Evolutionary conservation across 2,113 vertebrate species (phyloP).

Genomic region (Polypterus bichir): DNA sequence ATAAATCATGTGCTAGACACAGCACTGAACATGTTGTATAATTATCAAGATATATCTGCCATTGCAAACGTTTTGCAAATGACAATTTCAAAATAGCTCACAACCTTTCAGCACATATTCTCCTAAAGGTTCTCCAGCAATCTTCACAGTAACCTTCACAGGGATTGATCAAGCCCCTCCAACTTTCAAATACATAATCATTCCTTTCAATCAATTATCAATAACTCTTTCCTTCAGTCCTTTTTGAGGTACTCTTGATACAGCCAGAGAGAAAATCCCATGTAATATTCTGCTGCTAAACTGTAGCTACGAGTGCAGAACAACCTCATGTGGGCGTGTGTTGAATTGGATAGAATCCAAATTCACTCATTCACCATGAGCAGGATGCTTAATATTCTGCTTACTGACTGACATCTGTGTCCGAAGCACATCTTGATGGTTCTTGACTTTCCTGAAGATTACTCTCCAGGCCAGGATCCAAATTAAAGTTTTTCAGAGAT

Average conservation of each 20-base stretch:
- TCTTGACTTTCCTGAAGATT: neutral
- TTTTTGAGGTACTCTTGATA: neutral
- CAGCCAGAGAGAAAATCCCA: neutral
- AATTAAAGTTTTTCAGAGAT: conserved; percentile 9
- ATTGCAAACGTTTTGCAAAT: no score
- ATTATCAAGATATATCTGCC: no score
- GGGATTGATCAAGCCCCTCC: no score
- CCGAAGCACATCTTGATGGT: neutral
- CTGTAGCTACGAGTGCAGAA: conserved; percentile 53
- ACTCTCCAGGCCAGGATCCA: neutral
- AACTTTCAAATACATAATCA: neutral
- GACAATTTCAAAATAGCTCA: no score
- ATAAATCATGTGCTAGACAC: no score
- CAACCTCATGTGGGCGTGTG: conserved; percentile 51
- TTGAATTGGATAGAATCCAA: conserved; percentile 49
- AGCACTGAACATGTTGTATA: no score
- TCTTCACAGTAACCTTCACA: no score
- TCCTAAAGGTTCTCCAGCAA: no score
- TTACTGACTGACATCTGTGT: neutral
- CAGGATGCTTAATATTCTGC: neutral
- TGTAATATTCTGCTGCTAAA: conserved; percentile 46
- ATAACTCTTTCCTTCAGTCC: neutral
- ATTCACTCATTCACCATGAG: neutral
- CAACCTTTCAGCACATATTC: no score
- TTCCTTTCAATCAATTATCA: neutral